These are phyloP conservation scores for Patella pellucida DNA, from an alignment of 2,888 invertebrate species.

Conservation along the genomic window DNA sequence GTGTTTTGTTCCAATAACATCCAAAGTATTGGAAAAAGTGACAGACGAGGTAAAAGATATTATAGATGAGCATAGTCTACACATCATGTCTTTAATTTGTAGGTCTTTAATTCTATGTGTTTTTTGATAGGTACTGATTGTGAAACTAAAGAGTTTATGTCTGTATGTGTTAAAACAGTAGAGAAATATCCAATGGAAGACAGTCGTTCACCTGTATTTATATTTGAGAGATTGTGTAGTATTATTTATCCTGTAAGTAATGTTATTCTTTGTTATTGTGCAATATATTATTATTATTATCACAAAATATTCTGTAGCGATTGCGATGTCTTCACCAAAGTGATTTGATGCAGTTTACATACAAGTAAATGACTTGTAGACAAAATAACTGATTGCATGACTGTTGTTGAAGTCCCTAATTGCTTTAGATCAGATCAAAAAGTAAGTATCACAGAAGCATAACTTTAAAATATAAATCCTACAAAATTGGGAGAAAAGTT, in stretches of 20 bases:
- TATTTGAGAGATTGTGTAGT: conserved; percentile 95
- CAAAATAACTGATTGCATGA: not conserved
- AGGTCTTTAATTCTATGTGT: too few relatives aligned
- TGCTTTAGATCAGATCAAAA: too few relatives aligned
- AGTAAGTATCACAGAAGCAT: too few relatives aligned
- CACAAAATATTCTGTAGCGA: not conserved
- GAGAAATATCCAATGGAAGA: conserved; percentile 89
- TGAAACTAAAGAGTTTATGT: conserved; percentile 97
- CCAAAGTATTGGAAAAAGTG: too few relatives aligned
- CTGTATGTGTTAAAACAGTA: conserved; percentile 95
- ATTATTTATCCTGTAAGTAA: conserved; percentile 84
- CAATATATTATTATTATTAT: not conserved
- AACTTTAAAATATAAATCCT: too few relatives aligned
- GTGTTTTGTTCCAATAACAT: not conserved
- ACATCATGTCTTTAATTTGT: too few relatives aligned
- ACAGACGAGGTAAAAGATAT: too few relatives aligned
- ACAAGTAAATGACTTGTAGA: too few relatives aligned
- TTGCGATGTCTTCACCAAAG: too few relatives aligned
- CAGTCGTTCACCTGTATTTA: conserved; percentile 95
- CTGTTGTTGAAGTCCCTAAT: not conserved
- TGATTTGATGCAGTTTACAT: too few relatives aligned
- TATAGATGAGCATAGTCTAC: too few relatives aligned
- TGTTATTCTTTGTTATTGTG: not conserved
- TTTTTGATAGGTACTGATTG: conserved; percentile 83
- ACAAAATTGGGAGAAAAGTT: too few relatives aligned